Evolutionary conservation across 2,888 invertebrate species (phyloP).

Genomic region (Galeopsomyia nigrocyanea): DNA sequence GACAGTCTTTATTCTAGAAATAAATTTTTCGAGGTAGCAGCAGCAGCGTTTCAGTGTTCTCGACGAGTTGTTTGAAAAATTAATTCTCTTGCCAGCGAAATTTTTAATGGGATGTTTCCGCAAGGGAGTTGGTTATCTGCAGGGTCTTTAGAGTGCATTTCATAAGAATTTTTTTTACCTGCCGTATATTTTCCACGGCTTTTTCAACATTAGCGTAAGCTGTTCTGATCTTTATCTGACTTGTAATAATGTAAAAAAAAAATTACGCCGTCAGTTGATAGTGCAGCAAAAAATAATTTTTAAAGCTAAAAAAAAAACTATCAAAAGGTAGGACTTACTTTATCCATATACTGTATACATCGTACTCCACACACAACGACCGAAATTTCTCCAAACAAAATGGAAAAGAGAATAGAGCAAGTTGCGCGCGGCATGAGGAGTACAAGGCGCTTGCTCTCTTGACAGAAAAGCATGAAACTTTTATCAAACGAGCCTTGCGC

Average conservation of each 20-base stretch:
- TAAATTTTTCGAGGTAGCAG: slow-evolving; percentile 24
- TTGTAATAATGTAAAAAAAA: too few relatives aligned
- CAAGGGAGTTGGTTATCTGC: neutral
- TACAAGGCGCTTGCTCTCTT: neutral
- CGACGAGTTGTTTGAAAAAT: slow-evolving; percentile 21
- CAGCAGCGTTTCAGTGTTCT: neutral
- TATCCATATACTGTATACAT: too few relatives aligned
- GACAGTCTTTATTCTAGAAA: slow-evolving; percentile 27
- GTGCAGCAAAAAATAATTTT: too few relatives aligned
- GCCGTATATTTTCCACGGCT: too few relatives aligned
- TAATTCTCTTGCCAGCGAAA: slow-evolving; percentile 7
- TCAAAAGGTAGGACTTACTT: too few relatives aligned
- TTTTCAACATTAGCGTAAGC: too few relatives aligned
- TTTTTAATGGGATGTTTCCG: slow-evolving; percentile 7
- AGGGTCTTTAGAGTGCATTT: neutral
- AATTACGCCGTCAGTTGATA: too few relatives aligned
- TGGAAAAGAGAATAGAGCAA: slow-evolving; percentile 6
- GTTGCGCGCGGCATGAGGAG: too few relatives aligned
- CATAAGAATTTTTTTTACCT: too few relatives aligned
- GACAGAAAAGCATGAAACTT: slow-evolving; percentile 23
- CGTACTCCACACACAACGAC: too few relatives aligned
- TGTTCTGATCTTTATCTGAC: too few relatives aligned
- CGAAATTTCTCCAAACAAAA: neutral
- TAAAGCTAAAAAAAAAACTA: too few relatives aligned
- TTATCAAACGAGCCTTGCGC: slow-evolving; percentile 23